Base-by-base conservation (phyloP, 2,888 invertebrate species). In the Gastracanthus pulcherrimus region DNA sequence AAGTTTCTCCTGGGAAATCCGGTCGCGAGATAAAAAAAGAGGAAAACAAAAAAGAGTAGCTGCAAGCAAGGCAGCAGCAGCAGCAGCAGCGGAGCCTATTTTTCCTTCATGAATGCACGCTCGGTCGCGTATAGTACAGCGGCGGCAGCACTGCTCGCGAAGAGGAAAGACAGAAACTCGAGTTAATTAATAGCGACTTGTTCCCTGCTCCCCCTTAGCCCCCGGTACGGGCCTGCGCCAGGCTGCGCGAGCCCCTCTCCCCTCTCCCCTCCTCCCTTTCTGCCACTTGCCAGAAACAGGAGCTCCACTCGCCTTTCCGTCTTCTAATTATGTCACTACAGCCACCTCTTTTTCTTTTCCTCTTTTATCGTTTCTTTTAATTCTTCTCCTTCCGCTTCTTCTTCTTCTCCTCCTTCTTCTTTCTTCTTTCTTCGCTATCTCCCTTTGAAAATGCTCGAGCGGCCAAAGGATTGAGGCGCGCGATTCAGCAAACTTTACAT, bases 181-280 rank as follows among this genome's bases (percentile, higher is more conserved):
- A 76, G 81, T 75, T 81, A 81, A 81, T 81, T 83, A 77, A 78
- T 70, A 82, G 83, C 80, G 82, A 77, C 83, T 60, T 60, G 60
- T 60, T 60, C 60, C 7, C 16, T 51, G 48, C 48, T 51, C 48
- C 7, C 48, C 48, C 19, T 51, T 51, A 11, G 23, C 19, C 48
- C n/a, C n/a, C n/a, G n/a, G n/a, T n/a, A n/a, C n/a, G n/a, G n/a
- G n/a, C n/a, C n/a, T n/a, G n/a, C n/a, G n/a, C n/a, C n/a, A n/a
- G n/a, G n/a, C n/a, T n/a, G n/a, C 45, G 13, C 45, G 6, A 6
- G 38, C 38, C 38, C 38, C 38, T 38, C 38, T 9, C 38, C 45
- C 45, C 11, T n/a, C 13, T 6, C 45, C 38, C 38, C 38, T 38
- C 38, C 38, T 9, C 45, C 31, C 31, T n/a, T 13, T 13, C 31